Evolutionary conservation across 2,888 invertebrate genomes (phyloP), one percentile per base, ranked within the genome.

Genomic region (Gnatocerus cornutus): DNA sequence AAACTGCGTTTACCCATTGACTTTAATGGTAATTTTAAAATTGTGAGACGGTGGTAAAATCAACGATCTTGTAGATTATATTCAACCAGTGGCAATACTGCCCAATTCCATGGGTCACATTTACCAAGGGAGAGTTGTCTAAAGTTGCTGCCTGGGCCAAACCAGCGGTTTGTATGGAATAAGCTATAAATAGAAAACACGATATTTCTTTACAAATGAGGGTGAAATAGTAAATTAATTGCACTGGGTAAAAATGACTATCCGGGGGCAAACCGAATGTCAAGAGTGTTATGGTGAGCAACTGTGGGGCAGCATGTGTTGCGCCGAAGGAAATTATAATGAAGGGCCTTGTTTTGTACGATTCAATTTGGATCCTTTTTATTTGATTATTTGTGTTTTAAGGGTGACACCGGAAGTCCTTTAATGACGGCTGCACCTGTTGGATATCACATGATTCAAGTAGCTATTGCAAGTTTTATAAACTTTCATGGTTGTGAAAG

Each of bases 391-490:
- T n/a, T 37, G 37, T 37, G 41, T 45, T 45, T 59, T 48, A 10
- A 62, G 62, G 62, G 62, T 10, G 62, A 62, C 39, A 62, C 21
- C 21, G 62, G 62, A 6, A 43, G 61, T 33, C 46, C 61, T 12
- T 27, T 61, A 3, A 29, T 61, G 13, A 48, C 61, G 1, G 21
- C 46, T 1, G 58, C 58, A 10, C 7, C 14, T 12, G 29, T 46
- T 14, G 61, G 61, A 33, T 33, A 61, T 1, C 46, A 33, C 14
- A 43, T 12, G 30, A n/a, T 46, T 12, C 33, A 30, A 30, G 41
- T 46, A 5, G 62, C 39, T 12, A 52, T 62, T 12, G 62, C 62
- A 10, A 52, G 62, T 29, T 62, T 62, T 52, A 16, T 62, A 6
- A 62, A 50, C 13, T 4, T 8, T 4, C 33, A 62, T 39, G 62